Evolutionary conservation across 2,888 invertebrate species (phyloP).

Genomic region (Baronia brevicornis): DNA sequence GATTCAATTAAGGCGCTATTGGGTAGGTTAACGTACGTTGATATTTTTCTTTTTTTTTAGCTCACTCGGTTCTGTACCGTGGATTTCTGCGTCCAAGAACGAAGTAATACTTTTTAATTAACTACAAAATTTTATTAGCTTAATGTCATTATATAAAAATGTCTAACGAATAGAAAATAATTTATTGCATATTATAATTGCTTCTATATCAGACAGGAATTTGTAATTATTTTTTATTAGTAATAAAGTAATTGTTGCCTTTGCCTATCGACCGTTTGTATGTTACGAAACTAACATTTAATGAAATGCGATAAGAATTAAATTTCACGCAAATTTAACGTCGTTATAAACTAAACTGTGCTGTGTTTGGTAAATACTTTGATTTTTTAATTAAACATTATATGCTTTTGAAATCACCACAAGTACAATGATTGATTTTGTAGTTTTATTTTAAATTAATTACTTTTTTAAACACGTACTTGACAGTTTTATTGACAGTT

Average conservation of each 20-base stretch:
- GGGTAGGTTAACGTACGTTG: conserved; percentile 41
- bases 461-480: too few species aligned
- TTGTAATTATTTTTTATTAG: conserved; percentile 45
- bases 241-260: conserved; percentile 42
- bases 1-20: conserved; percentile 65
- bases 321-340: conserved; percentile 69
- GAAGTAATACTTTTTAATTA: conserved; percentile 66
- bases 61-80: conserved; percentile 32
- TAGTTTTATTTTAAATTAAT: too few species aligned
- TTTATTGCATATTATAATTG: conserved; percentile 29
- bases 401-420: conserved; percentile 34
- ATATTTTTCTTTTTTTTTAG: conserved; percentile 36
- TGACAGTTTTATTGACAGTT: too few species aligned
- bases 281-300: conserved; percentile 50
- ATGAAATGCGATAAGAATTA: conserved; percentile 60
- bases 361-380: conserved; percentile 70
- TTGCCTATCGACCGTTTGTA: conserved; percentile 27
- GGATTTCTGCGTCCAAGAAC: conserved; percentile 31
- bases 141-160: conserved; percentile 59
- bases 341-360: conserved; percentile 66
- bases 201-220: neutral
- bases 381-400: conserved; percentile 68
- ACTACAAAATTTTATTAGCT: conserved; percentile 75
- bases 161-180: conserved; percentile 29
- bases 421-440: conserved; percentile 62